Evolutionary conservation across 2,113 vertebrate genomes (phyloP), one percentile per base, ranked within the genome.

Genomic region (Bolborhynchus lineola): DNA sequence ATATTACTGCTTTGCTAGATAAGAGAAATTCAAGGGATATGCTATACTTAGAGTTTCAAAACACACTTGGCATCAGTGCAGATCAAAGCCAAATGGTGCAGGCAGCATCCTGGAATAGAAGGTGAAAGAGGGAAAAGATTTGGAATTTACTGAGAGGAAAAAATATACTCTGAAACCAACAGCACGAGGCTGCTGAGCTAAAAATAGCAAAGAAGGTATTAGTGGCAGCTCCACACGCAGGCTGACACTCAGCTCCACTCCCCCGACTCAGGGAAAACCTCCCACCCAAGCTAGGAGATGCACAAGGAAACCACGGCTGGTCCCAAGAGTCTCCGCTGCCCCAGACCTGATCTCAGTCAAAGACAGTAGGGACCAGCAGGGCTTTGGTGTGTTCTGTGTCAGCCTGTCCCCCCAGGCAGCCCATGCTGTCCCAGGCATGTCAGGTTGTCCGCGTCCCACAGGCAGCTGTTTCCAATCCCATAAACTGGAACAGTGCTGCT

Each of bases 31-130:
- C 92, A 90, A 92, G 94, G 94, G 94, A 89, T 49, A 78, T 78
- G 71, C 95, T 96, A 90, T 95, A 95, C 95, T 92, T 95, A 96
- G 96, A 87, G 92, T 94, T 96, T 95, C 91, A 96, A 97, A 97
- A 97, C 95, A 95, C 79, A 78, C 91, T 91, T 96, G 88, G 95
- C 92, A 95, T 96, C 96, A 72, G 80, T 18, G 59, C 83, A 92
- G 92, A 94, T 93, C 95, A 97, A 97, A 97, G 96, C 91, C 7
- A 39, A 90, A 89, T 37, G 90, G 86, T 86, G 82, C 90, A 88
- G 75, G 82, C 91, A 95, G 95, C 69, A 93, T 96, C 95, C 80
- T 29, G 81, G 96, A 97, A 95, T 93, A 97, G 94, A 96, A 97
- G 92, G 95, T 67, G 12, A 92, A 95, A 91, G 72, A 80, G 44